Base-by-base conservation (phyloP, 1,140 invertebrate genomes). In the Macrostomum lignano region DNA sequence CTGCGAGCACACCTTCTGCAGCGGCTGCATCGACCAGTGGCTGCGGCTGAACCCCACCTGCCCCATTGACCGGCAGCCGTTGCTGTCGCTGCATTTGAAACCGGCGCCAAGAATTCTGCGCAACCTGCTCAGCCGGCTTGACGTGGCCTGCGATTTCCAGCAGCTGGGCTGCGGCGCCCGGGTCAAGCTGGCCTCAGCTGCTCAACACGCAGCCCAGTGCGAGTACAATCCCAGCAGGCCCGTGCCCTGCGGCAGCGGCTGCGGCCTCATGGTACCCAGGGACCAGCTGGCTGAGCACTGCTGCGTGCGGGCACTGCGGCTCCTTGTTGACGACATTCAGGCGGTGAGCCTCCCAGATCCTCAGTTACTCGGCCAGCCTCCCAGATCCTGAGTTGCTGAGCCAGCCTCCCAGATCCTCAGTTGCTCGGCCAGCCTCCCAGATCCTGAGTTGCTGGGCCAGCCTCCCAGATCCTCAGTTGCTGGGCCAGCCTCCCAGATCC, bases 1-100 rank as follows among this genome's bases (percentile, higher is more conserved):
- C 42, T 88, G 81, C 60, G 82, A 91, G 54, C 81, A 91, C 63
- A 78, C 79, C 36, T 88, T 88, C 62, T 91, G 82, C 60, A 67
- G 71, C 45, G 67, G 66, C 11, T 91, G 82, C 53, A 88, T 91
- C 41, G 73, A 73, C 32, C 77, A 88, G 56, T 91, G 82, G 82
- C 69, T 88, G 37, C 72, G 70, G 31, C 64, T 75, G 24, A 77
- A 84, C 48, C 75, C 74, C 10, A 82, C 74, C 14, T 91, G 82
- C 55, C 82, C 82, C 15, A 69, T 88, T 25, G 81, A 91, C 55
- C 66, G 82, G 31, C 75, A 75, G 46, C 65, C 71, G 28, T 72
- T 86, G 33, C 81, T 75, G 17, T 66, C 70, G 10, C 69, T 71
- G 35, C 75, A 86, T 52, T 58, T 91, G 3, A 68, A 76, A 53